Conservation (phyloP, 2,888 invertebrate species). For the Cheilosia scutellata region DNA sequence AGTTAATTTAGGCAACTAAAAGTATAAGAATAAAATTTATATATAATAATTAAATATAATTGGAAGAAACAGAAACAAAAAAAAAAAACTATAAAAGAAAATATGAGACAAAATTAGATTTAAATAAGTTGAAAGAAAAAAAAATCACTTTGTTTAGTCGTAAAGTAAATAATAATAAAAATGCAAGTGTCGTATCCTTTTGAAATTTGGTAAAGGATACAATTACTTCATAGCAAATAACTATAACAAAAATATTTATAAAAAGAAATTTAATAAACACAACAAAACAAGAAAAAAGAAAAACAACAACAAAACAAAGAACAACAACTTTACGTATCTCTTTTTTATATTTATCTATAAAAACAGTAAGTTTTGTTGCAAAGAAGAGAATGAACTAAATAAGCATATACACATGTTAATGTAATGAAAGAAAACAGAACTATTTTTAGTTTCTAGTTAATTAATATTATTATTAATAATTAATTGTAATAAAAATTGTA, state of each 20-base stretch:
- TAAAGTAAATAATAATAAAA: slow-evolving; percentile 44
- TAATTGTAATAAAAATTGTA: slow-evolving; percentile 62
- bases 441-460: slow-evolving; percentile 75
- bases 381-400: slow-evolving; percentile 63
- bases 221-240: slow-evolving; percentile 53
- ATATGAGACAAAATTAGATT: slow-evolving; percentile 78
- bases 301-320: slow-evolving; percentile 44
- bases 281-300: slow-evolving; percentile 46
- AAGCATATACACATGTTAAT: slow-evolving; percentile 66
- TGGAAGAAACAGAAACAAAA: slow-evolving; percentile 45
- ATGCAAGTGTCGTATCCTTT: slow-evolving; percentile 69
- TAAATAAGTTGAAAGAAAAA: slow-evolving; percentile 58
- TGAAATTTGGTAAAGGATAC: slow-evolving; percentile 65
- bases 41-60: slow-evolving; percentile 69
- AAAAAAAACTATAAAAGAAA: slow-evolving; percentile 26
- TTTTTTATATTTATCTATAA: slow-evolving; percentile 77
- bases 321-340: slow-evolving; percentile 70
- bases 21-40: slow-evolving; percentile 79
- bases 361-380: slow-evolving; percentile 77
- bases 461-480: slow-evolving; percentile 63
- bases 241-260: slow-evolving; percentile 55
- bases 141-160: slow-evolving; percentile 68
- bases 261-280: slow-evolving; percentile 48
- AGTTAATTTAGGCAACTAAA: slow-evolving; percentile 78
- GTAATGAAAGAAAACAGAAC: slow-evolving; percentile 64